Evolutionary conservation across 2,797 vertebrate species (phyloP).

Genomic region (Miichthys miiuy): DNA sequence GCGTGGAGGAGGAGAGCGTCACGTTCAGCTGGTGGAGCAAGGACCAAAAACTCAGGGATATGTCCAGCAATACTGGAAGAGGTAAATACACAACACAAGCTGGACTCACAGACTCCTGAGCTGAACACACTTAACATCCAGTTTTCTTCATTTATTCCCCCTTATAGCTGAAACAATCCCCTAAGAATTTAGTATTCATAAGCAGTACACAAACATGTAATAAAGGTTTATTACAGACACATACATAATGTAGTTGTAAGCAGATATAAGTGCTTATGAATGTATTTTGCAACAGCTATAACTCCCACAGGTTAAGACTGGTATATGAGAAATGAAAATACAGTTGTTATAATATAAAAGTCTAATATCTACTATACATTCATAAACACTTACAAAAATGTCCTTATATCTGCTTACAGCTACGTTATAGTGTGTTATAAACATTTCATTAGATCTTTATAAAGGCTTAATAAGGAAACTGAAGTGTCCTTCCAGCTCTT

Average conservation of each 20-base stretch:
- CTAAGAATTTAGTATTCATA: background rate
- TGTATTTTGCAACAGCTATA: background rate
- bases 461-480: background rate
- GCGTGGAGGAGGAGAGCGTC: slow-evolving; percentile 69
- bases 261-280: background rate
- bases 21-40: slow-evolving; percentile 78
- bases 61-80: slow-evolving; percentile 86
- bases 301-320: background rate
- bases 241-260: background rate
- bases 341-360: background rate
- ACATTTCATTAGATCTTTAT: background rate
- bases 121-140: background rate
- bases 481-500: background rate
- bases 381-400: background rate
- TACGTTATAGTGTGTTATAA: background rate
- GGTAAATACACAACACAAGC: slow-evolving; percentile 81
- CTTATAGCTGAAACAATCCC: background rate
- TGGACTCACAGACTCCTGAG: background rate
- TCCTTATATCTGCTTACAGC: background rate
- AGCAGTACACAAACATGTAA: background rate
- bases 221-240: background rate
- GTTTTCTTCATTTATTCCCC: background rate
- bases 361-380: background rate
- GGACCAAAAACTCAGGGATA: slow-evolving; percentile 81
- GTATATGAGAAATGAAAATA: background rate